A percentile compares a stretch with the other conserved stretches of the same genome.
These are phyloP conservation scores for Cataglyphis rosenhaueri DNA, from an alignment of 2,888 invertebrate genomes.

Conservation along the genomic window DNA sequence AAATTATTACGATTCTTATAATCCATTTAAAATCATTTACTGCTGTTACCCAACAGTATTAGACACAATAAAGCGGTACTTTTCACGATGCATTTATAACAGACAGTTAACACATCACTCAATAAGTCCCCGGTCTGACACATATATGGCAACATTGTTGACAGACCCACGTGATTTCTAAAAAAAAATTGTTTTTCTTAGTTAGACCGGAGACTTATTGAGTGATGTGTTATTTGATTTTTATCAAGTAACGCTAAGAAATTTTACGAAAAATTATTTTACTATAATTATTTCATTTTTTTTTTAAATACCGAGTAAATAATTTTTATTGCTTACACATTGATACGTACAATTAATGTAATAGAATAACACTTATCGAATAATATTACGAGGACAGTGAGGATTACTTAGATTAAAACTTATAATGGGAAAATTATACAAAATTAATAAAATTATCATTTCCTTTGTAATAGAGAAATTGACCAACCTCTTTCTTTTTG, in stretches of 20 bases:
- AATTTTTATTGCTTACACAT: background rate
- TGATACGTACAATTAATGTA: background rate
- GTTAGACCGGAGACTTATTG: too few species aligned
- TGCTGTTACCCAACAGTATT: background rate
- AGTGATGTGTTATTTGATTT: too few species aligned
- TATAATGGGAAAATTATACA: background rate
- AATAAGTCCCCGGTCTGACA: too few species aligned
- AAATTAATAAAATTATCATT: background rate
- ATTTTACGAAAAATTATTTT: constrained; percentile 5
- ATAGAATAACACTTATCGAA: background rate
- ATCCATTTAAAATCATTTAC: constrained; percentile 4
- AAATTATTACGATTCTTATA: background rate
- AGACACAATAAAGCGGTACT: background rate
- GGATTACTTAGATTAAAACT: background rate
- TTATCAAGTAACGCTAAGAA: background rate
- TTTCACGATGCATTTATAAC: background rate
- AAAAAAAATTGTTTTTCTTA: too few species aligned
- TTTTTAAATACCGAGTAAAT: background rate
- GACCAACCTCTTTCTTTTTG: constrained; percentile 3
- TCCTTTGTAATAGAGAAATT: background rate
- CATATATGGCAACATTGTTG: too few species aligned
- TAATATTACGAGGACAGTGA: background rate
- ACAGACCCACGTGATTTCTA: too few species aligned
- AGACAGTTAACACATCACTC: background rate
- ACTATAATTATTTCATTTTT: too few species aligned